Conservation (phyloP, 2,888 invertebrate species). For the Nomada ferruginata region DNA sequence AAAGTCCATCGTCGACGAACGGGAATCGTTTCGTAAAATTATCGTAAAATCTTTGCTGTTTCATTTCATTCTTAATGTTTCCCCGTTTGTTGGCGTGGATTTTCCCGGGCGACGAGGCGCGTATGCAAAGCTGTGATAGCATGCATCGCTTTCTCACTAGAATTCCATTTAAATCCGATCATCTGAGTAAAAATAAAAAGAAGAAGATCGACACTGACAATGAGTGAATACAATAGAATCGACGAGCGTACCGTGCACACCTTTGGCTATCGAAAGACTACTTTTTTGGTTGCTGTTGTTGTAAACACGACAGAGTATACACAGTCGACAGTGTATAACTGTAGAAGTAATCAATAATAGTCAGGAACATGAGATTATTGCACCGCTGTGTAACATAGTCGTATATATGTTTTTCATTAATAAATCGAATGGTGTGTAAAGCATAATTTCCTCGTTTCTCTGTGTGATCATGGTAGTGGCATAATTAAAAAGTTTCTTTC, state of each 20-base stretch:
- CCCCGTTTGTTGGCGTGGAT: neutral
- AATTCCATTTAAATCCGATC: constrained; percentile 22
- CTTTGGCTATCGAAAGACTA: constrained; percentile 3
- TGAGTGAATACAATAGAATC: constrained; percentile 13
- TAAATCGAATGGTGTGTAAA: neutral
- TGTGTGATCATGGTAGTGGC: too few relatives aligned
- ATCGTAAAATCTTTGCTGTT: neutral
- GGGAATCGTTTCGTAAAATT: neutral
- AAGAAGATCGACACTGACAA: neutral
- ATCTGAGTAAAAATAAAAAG: constrained; percentile 1
- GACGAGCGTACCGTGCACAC: constrained; percentile 41
- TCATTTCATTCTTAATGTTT: neutral
- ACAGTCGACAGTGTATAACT: neutral
- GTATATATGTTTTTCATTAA: neutral
- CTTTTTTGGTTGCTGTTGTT: neutral
- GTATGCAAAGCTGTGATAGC: constrained; percentile 48
- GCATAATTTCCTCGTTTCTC: neutral
- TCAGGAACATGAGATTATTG: constrained; percentile 29
- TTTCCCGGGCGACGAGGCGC: constrained; percentile 5
- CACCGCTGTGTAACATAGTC: neutral
- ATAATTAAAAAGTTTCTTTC: too few relatives aligned
- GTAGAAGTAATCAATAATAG: neutral
- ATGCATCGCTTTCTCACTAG: neutral
- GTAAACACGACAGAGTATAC: neutral
- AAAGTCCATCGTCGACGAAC: constrained; percentile 2